These are phyloP conservation scores for Oligia latruncula DNA, from an alignment of 2,888 invertebrate genomes.

Conservation along the genomic window DNA sequence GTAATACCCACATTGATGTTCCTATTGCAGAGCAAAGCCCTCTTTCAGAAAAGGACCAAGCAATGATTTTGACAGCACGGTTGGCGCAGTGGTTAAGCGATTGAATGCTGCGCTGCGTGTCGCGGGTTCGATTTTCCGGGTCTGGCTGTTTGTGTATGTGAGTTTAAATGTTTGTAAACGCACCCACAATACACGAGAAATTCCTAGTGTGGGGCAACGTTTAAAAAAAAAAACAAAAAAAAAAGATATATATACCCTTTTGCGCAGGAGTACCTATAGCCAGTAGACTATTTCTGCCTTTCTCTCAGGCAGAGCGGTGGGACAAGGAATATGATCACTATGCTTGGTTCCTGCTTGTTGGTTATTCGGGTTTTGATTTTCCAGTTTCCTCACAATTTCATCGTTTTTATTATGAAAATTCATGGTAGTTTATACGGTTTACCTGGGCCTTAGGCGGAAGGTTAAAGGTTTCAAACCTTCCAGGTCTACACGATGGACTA, in stretches of 20 bases:
- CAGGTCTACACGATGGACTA: not conserved
- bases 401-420: not conserved
- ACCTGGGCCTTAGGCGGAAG: not conserved
- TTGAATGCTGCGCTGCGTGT: too few species aligned
- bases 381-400: too few species aligned
- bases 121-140: too few species aligned
- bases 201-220: too few species aligned
- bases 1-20: not conserved
- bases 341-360: not conserved
- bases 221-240: too few species aligned
- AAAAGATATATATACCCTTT: too few species aligned
- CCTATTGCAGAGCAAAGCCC: not conserved
- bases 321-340: not conserved
- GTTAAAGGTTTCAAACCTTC: not conserved
- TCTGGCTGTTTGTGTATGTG: too few species aligned
- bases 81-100: too few species aligned
- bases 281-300: not conserved
- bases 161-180: too few species aligned
- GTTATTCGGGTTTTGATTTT: not conserved
- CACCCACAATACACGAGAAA: too few species aligned
- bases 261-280: not conserved
- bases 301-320: not conserved
- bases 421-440: not conserved
- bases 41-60: not conserved
- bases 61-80: too few species aligned